Evolutionary conservation across 2,888 invertebrate species (phyloP).

Genomic region (Agrilus cyanescens): DNA sequence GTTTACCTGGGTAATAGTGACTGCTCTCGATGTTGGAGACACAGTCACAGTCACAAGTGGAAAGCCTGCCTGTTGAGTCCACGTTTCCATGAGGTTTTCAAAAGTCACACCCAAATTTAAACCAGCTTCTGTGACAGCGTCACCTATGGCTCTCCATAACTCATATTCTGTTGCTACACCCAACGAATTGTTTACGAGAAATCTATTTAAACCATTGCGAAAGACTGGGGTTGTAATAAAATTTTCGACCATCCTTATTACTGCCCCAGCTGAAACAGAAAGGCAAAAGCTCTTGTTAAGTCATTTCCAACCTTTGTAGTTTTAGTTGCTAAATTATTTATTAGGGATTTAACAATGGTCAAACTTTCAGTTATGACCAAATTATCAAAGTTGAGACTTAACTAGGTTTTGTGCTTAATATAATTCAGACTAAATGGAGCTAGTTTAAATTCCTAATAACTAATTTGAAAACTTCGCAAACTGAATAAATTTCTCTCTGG

Average conservation of each 20-base stretch:
- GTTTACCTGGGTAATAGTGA: no score
- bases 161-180: background rate
- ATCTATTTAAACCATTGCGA: constrained; percentile 9
- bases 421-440: no score
- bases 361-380: no score
- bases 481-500: no score
- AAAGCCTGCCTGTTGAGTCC: constrained; percentile 49
- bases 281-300: background rate
- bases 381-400: no score
- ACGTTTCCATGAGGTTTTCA: constrained; percentile 40
- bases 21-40: background rate
- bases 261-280: constrained; percentile 44
- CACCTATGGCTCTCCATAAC: background rate
- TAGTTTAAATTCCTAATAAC: no score
- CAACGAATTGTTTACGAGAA: constrained; percentile 10
- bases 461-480: no score
- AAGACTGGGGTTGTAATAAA: constrained; percentile 11
- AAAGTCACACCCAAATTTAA: constrained; percentile 1
- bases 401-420: no score
- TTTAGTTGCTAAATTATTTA: no score
- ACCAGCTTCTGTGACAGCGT: background rate
- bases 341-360: no score
- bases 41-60: constrained; percentile 37
- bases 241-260: constrained; percentile 29
- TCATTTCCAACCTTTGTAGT: constrained; percentile 7